Conservation (phyloP, 2,113 vertebrate genomes). For the Piliocolobus tephrosceles region DNA sequence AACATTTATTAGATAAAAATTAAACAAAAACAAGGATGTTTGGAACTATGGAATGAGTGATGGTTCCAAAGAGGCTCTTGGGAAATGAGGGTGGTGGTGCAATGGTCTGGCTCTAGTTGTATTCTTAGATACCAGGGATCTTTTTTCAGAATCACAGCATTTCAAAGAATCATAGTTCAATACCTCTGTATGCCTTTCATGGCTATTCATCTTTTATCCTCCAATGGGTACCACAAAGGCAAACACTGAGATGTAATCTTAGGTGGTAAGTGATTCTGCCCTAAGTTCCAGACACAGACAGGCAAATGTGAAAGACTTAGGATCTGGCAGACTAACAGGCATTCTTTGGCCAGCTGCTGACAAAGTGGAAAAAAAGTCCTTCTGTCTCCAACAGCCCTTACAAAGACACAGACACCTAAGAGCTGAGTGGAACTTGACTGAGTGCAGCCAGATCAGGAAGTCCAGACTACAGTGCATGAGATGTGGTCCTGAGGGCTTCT, state of each 20-base stretch:
- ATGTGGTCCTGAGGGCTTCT: not conserved
- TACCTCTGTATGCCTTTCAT: not conserved
- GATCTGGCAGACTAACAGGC: conserved; percentile 24
- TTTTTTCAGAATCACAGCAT: not conserved
- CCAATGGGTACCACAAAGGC: not conserved
- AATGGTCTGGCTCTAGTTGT: not conserved
- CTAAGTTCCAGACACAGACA: conserved; percentile 36
- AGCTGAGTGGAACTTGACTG: conserved; percentile 57
- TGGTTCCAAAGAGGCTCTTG: conserved; percentile 35
- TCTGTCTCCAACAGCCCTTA: conserved; percentile 55
- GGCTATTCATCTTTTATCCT: not conserved
- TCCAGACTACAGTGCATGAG: not conserved
- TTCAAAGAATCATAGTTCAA: not conserved
- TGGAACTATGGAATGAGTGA: conserved; percentile 49
- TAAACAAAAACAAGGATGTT: conserved; percentile 76
- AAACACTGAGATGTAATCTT: not conserved
- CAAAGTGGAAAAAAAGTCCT: conserved; percentile 19
- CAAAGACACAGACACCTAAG: conserved; percentile 43
- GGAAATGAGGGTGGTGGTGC: not conserved
- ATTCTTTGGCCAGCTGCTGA: conserved; percentile 63
- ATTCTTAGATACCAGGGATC: not conserved
- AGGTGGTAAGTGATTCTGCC: not conserved
- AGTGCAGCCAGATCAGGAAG: conserved; percentile 45
- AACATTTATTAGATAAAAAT: conserved; percentile 71
- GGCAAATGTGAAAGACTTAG: conserved; percentile 15